phyloP scores from a whole-genome alignment of 2,888 invertebrate genomes.

The Xanthostigma xanthostigma region DNA sequence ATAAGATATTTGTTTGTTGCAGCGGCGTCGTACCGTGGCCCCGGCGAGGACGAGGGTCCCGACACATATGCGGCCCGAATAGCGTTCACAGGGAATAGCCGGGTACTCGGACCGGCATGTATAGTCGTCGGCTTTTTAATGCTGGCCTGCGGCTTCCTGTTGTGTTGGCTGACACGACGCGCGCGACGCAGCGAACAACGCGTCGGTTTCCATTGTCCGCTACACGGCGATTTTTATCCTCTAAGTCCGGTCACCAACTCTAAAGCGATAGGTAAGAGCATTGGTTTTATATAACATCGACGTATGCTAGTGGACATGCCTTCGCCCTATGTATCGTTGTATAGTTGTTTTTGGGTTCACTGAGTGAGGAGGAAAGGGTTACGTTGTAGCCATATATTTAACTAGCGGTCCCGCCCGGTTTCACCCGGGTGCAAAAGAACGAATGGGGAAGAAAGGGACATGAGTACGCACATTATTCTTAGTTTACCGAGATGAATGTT shows the following conservation, averaged over 20 bases:
- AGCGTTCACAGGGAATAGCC: slow-evolving; percentile 57
- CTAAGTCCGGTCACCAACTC: slow-evolving; percentile 46
- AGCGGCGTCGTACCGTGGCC: slow-evolving; percentile 62
- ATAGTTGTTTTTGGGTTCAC: too few relatives aligned
- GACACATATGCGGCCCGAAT: slow-evolving; percentile 56
- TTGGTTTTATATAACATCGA: too few relatives aligned
- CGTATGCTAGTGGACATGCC: too few relatives aligned
- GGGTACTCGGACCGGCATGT: slow-evolving; percentile 57
- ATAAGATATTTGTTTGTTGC: slow-evolving; percentile 15
- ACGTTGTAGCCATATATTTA: too few relatives aligned
- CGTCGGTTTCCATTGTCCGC: slow-evolving; percentile 60
- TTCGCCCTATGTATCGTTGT: too few relatives aligned
- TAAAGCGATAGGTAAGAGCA: slow-evolving; percentile 15
- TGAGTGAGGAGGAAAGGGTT: too few relatives aligned
- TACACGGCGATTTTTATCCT: slow-evolving; percentile 65
- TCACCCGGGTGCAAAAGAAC: too few relatives aligned
- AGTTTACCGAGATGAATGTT: too few relatives aligned
- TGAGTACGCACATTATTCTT: too few relatives aligned
- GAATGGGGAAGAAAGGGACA: too few relatives aligned
- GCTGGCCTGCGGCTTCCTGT: slow-evolving; percentile 47
- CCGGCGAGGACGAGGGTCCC: slow-evolving; percentile 54
- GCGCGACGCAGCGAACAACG: slow-evolving; percentile 50
- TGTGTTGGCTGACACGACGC: slow-evolving; percentile 50
- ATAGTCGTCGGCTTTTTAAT: slow-evolving; percentile 59
- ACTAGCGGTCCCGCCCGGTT: too few relatives aligned